Conservation (phyloP, 1,140 invertebrate genomes). For the Drosophila bocqueti region DNA sequence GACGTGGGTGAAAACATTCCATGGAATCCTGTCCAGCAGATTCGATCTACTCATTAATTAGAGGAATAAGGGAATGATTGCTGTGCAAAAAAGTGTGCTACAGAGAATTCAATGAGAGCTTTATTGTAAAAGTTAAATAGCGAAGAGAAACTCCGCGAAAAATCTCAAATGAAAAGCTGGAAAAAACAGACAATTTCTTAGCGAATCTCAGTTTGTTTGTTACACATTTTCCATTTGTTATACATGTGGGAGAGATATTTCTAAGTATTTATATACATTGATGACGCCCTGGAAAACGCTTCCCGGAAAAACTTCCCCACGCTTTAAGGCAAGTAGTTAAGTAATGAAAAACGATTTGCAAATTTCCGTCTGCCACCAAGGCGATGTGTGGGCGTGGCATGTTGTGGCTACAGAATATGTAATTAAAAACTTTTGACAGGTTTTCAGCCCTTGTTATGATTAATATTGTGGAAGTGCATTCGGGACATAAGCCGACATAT, state of each 20-base stretch:
- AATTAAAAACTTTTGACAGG: slow-evolving; percentile 60
- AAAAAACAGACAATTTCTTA: background rate
- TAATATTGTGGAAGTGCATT: slow-evolving; percentile 24
- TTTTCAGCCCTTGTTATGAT: slow-evolving; percentile 56
- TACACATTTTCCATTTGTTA: background rate
- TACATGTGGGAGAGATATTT: too few relatives aligned
- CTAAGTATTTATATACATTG: too few relatives aligned
- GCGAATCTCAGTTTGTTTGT: background rate
- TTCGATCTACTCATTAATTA: slow-evolving; percentile 12
- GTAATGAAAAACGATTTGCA: slow-evolving; percentile 4
- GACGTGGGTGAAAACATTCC: background rate
- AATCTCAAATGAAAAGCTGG: background rate
- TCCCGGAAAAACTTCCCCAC: background rate
- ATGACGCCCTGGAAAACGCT: background rate
- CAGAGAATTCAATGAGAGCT: background rate
- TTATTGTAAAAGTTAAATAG: background rate
- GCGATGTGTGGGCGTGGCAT: slow-evolving; percentile 3
- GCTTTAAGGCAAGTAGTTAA: too few relatives aligned
- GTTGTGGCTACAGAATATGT: slow-evolving; percentile 20
- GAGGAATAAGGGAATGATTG: background rate
- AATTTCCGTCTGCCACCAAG: background rate
- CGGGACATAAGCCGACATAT: background rate
- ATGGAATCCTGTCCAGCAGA: background rate
- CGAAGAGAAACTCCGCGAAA: too few relatives aligned
- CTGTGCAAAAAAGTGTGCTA: slow-evolving; percentile 4